These are phyloP conservation scores for Pelobates fuscus DNA, from an alignment of 2,113 vertebrate genomes.

Conservation along the genomic window DNA sequence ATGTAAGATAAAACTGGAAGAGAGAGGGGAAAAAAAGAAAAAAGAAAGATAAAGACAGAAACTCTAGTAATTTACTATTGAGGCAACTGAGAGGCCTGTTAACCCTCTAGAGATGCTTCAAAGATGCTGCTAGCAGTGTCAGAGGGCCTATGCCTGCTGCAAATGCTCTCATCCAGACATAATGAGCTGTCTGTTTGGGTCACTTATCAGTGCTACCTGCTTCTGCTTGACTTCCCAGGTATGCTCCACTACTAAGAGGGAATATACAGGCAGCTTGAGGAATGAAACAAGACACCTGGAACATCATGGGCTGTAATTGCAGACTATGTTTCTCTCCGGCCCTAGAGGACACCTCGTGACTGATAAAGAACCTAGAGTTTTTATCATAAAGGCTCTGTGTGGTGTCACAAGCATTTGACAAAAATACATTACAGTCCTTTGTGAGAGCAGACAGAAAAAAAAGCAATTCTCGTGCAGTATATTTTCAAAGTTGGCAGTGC, in stretches of 20 bases:
- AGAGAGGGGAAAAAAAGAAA: too few species aligned
- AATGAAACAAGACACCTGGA: slow-evolving; percentile 42
- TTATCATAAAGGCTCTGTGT: slow-evolving; percentile 21
- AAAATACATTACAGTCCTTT: slow-evolving; percentile 25
- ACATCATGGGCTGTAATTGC: slow-evolving; percentile 30
- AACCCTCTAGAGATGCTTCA: slow-evolving; percentile 8
- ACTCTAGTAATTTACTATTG: neutral
- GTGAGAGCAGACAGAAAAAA: neutral
- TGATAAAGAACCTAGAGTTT: slow-evolving; percentile 23
- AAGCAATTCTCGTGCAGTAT: too few species aligned
- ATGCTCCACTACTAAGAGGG: slow-evolving; percentile 18
- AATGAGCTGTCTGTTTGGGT: slow-evolving; percentile 45
- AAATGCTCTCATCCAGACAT: slow-evolving; percentile 35
- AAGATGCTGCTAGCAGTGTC: slow-evolving; percentile 37
- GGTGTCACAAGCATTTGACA: slow-evolving; percentile 21
- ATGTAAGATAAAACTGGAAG: too few species aligned
- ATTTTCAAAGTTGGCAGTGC: too few species aligned
- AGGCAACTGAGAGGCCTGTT: neutral
- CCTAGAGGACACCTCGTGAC: slow-evolving; percentile 14
- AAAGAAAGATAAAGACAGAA: too few species aligned
- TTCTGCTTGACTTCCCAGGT: slow-evolving; percentile 43
- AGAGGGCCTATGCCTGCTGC: slow-evolving; percentile 20
- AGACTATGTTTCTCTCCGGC: slow-evolving; percentile 22
- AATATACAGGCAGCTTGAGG: slow-evolving; percentile 33
- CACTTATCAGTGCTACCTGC: slow-evolving; percentile 37